Evolutionary conservation across 2,888 invertebrate species (phyloP).

Genomic region (Elysia crispata): DNA sequence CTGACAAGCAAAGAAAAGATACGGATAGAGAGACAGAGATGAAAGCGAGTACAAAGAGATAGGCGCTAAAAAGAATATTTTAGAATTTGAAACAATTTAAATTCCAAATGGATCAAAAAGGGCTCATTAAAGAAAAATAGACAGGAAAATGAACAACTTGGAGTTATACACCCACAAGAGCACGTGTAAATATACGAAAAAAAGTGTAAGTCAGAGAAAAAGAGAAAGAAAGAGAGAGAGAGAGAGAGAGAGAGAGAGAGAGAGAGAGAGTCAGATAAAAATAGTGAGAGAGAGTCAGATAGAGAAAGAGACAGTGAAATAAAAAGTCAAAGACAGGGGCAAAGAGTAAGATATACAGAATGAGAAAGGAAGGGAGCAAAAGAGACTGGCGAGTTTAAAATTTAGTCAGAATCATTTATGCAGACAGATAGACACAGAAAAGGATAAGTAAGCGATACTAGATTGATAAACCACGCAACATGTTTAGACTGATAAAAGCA

Average conservation of each 20-base stretch:
- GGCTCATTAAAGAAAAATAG: neutral
- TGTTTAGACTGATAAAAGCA: too few relatives aligned
- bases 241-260: conserved; percentile 4
- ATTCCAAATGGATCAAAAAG: too few relatives aligned
- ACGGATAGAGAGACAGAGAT: neutral
- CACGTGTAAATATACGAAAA: neutral
- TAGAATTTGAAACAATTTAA: neutral
- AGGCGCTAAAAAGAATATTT: neutral
- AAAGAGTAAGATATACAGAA: neutral
- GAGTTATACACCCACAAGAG: neutral
- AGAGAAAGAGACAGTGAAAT: neutral
- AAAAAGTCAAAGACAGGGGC: neutral
- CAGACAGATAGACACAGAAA: too few relatives aligned
- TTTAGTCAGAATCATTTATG: too few relatives aligned
- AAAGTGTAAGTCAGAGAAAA: too few relatives aligned
- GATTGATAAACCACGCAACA: too few relatives aligned
- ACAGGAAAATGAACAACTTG: neutral
- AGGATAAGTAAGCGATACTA: too few relatives aligned
- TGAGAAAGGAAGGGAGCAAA: neutral
- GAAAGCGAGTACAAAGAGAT: neutral
- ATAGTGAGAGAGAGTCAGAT: neutral
- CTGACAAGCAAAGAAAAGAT: neutral
- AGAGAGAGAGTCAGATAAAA: neutral
- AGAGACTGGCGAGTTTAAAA: too few relatives aligned
- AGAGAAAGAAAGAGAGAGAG: neutral